phyloP scores from a whole-genome alignment of 2,113 vertebrate species.

The Corydoras maculifer region DNA sequence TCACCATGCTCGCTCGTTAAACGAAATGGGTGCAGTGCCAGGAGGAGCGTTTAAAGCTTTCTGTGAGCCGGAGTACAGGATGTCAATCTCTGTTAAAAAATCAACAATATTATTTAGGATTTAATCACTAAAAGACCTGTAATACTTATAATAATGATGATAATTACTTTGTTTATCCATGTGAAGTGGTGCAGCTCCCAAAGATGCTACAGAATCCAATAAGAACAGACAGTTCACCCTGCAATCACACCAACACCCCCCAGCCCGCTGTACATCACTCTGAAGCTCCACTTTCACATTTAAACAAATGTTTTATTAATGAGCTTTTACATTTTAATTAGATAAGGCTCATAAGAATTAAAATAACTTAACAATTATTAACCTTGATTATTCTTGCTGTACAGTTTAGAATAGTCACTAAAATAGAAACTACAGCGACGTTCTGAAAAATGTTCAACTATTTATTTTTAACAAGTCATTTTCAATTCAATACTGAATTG shows the following conservation, averaged over 20 bases:
- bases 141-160: neutral
- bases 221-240: constrained; percentile 87
- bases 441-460: no score
- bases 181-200: constrained; percentile 82
- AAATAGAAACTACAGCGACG: no score
- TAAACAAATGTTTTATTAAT: no score
- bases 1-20: constrained; percentile 87
- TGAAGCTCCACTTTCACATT: no score
- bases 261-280: no score
- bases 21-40: constrained; percentile 84
- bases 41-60: constrained; percentile 87
- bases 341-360: no score
- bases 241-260: neutral
- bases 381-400: no score
- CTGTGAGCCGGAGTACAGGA: constrained; percentile 86
- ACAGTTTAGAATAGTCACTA: no score
- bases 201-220: constrained; percentile 86
- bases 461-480: no score
- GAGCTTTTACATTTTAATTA: no score
- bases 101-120: neutral
- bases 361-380: no score
- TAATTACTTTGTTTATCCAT: constrained; percentile 91
- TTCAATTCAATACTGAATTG: neutral
- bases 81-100: constrained; percentile 74
- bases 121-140: no score